Evolutionary conservation across 1,140 invertebrate species (phyloP).

Genomic region (Helicorthomorpha holstii): DNA sequence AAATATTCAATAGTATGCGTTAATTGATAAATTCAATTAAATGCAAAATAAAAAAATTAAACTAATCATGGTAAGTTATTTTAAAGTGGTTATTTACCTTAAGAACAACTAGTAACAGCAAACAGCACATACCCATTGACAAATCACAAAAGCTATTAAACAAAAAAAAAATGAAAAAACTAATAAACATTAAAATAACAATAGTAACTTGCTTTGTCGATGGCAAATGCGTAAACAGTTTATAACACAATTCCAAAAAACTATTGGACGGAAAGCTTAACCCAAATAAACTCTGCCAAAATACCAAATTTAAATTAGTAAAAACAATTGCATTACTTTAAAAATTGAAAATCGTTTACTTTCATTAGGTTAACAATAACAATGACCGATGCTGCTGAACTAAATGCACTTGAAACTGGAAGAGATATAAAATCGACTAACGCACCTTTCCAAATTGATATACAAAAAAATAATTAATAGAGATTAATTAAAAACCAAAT

Average conservation of each 20-base stretch:
- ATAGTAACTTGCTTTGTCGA: constrained; percentile 5
- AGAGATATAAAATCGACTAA: constrained; percentile 85
- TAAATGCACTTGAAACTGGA: constrained; percentile 72
- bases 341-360: constrained; percentile 22
- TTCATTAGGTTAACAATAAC: constrained; percentile 78
- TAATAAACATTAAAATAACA: not conserved
- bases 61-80: not conserved
- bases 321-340: not conserved
- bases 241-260: constrained; percentile 3
- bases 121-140: constrained; percentile 1
- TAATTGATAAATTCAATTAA: too few relatives aligned
- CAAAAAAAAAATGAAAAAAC: not conserved
- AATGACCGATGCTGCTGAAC: constrained; percentile 76
- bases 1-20: too few relatives aligned
- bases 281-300: constrained; percentile 1
- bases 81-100: constrained; percentile 1
- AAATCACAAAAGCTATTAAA: constrained; percentile 8
- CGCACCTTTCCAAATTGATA: not conserved
- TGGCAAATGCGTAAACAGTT: not conserved
- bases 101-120: not conserved
- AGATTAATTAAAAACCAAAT: too few relatives aligned
- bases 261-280: constrained; percentile 3
- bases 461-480: too few relatives aligned
- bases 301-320: not conserved
- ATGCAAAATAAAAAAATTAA: not conserved